Base-by-base conservation (phyloP, 2,888 invertebrate genomes). In the Iselma pallidipennis region DNA sequence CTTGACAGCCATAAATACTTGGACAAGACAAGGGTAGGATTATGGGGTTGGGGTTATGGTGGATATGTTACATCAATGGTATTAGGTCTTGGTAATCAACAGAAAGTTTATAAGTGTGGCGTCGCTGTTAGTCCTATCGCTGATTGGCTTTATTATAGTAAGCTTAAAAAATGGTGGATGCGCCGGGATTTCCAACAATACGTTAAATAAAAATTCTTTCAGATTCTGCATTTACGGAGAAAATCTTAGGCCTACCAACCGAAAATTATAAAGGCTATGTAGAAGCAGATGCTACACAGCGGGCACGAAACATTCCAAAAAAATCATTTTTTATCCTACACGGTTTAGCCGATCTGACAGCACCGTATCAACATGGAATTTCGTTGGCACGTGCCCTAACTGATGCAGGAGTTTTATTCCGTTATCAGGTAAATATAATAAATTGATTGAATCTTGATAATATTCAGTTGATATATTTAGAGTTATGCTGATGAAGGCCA, bases 1-100 rank as follows among this genome's bases (percentile, higher is more conserved):
- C 84, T 93, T 78, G 90, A 94, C 61, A 91, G 89, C 51, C 86
- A 91, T 73, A 90, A 90, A 77, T 96, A 90, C 83, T 86, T 96
- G 76, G 95, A 96, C 82, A 90, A 91, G 75, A 90, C 91, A 2
- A 87, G 94, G 62, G 92, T 95, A 49, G 96, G 95, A 7, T 91
- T 98, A 59, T 96, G 95, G 95, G 97, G 97, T 48, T 95, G 96
- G 95, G 96, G 96, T 14, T 97, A 96, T 82, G 97, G 95, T 7
- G 97, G 96, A 7, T 97, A 95, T 82, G 93, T 96, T 33, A 93
- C 96, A n/a, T 87, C 95, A 55, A 94, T 95, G 90, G 89, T 94
- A 61, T 85, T 97, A 56, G 95, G 95, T 42, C 89, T 91, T 54
- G 78, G 78, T n/a, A 77, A 76, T 65, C 93, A 94, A 78, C 86